Base-by-base conservation (phyloP, 2,113 vertebrate species). In the Varanus salvator region DNA sequence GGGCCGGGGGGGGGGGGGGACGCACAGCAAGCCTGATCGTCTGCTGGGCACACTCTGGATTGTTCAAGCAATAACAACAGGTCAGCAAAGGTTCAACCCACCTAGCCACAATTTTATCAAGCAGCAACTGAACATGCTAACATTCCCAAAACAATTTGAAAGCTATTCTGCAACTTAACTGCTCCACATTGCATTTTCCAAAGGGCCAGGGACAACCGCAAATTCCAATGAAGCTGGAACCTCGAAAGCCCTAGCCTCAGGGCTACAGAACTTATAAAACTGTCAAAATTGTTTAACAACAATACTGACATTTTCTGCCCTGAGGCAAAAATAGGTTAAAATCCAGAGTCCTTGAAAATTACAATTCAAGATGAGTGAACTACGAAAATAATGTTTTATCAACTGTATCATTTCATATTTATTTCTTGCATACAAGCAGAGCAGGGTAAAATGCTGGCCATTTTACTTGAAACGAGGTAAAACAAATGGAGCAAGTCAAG, bases 301-400 rank as follows among this genome's bases (percentile, higher is more conserved):
- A 86, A 87, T 78, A 71, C 0, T 0, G 3, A 44, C 81, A 57
- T 78, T 60, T 60, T 78, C 78, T 84, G 82, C 8, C 83, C 82
- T 2, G 0, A 0, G 44, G 29, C 74, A 76, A 0, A 0, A 19
- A 86, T 82, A 27, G 34, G 8, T 44, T 72, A 34, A 72, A 60
- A 78, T 50, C 54, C 81, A 0, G 34, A 92, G 21, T 44, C 38
- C 38, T 0, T 38, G 25, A 0, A 15, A 11, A 15, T 44, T 0
- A 0, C 9, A 0, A 8, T n/a, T 82, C 78, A 88, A 52, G 29
- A 85, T 48, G 80, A 81, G 50, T 80, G 74, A 6, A 71, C 14
- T 57, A 8, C 6, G 60, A 80, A 38, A 76, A 15, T 0, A 23
- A 1, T 1, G 1, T n/a, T 83, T 1, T 54, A 82, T 71, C 9